phyloP scores from a whole-genome alignment of 2,888 invertebrate genomes.

The Cancer borealis region DNA sequence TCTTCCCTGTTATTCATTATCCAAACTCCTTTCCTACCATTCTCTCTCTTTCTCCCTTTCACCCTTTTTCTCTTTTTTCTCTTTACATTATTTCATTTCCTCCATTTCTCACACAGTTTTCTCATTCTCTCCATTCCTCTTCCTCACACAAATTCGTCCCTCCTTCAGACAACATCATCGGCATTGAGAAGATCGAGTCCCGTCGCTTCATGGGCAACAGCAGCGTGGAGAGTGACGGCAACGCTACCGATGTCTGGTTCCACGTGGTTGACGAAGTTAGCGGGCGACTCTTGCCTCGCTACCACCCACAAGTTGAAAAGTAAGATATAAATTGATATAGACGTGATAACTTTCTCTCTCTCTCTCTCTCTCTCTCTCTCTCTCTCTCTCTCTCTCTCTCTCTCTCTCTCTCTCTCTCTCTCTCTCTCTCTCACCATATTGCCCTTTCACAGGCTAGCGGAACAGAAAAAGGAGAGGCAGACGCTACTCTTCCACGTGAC shows the following conservation, averaged over 20 bases:
- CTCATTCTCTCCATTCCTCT: background rate
- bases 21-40: background rate
- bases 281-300: constrained; percentile 87
- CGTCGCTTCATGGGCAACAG: constrained; percentile 87
- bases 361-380: background rate
- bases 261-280: constrained; percentile 90
- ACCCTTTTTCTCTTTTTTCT: background rate
- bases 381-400: constrained; percentile 7
- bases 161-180: constrained; percentile 83
- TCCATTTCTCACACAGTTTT: background rate
- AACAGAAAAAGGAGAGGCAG: constrained; percentile 84
- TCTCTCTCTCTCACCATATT: background rate
- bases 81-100: background rate
- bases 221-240: constrained; percentile 86
- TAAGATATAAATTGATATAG: constrained; percentile 80
- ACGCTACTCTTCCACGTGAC: constrained; percentile 87
- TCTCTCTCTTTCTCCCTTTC: background rate
- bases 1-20: background rate
- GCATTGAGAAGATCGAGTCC: constrained; percentile 91
- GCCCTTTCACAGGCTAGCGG: constrained; percentile 81
- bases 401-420: background rate
- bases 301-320: constrained; percentile 86
- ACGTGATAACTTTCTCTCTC: background rate
- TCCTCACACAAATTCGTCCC: background rate
- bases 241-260: constrained; percentile 92